phyloP scores from a whole-genome alignment of 2,888 invertebrate genomes.

The Sphecodes monilicornis region DNA sequence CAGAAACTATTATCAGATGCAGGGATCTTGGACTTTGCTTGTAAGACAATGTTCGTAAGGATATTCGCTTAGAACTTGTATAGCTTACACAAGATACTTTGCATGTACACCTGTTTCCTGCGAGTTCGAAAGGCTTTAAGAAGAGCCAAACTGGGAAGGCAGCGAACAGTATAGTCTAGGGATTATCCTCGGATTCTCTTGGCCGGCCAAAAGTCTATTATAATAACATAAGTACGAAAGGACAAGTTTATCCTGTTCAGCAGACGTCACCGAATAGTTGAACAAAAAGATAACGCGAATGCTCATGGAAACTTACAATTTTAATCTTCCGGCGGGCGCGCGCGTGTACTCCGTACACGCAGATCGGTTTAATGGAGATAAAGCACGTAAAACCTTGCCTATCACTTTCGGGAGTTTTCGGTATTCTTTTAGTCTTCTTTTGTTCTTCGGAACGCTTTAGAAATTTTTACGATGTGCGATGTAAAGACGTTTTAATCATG shows the following conservation, averaged over 20 bases:
- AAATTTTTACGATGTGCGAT: too few species aligned
- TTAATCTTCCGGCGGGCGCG: too few species aligned
- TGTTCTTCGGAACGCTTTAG: too few species aligned
- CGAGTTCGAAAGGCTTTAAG: not conserved
- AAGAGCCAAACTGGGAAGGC: not conserved
- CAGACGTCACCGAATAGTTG: not conserved
- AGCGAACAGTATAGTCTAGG: not conserved
- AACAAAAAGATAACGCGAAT: not conserved
- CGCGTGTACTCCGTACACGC: too few species aligned
- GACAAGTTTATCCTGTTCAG: not conserved
- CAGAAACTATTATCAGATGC: not conserved
- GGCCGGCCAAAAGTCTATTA: not conserved
- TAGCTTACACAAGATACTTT: not conserved
- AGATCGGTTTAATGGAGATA: too few species aligned
- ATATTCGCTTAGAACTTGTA: not conserved
- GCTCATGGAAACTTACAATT: not conserved
- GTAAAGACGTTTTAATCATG: too few species aligned
- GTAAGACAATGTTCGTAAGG: not conserved
- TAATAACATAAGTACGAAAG: not conserved
- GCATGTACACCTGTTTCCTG: not conserved
- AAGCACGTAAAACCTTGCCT: too few species aligned
- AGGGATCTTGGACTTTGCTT: not conserved
- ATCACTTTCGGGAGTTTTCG: too few species aligned
- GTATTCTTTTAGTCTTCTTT: too few species aligned
- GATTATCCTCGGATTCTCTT: slow-evolving; percentile 2